Conservation (phyloP, 2,113 vertebrate genomes). For the Amblyornis subalaris region DNA sequence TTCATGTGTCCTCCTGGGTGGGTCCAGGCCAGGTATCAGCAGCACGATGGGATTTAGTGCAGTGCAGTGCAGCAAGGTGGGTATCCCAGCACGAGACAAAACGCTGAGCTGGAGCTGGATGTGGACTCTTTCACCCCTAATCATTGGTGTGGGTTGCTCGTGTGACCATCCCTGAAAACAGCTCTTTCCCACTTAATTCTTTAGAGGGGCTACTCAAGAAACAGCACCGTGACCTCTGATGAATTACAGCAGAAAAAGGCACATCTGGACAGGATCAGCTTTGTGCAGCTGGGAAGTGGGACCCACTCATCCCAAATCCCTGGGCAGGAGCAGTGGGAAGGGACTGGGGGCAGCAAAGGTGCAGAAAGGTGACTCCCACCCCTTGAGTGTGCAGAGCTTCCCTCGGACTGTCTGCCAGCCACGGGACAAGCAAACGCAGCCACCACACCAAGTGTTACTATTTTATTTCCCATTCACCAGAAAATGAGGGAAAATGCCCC, state of each 20-base stretch:
- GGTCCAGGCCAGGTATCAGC: not conserved
- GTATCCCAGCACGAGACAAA: not conserved
- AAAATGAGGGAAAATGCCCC: not conserved
- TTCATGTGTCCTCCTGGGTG: not conserved
- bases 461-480: not conserved
- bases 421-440: not conserved
- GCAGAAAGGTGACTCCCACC: not conserved
- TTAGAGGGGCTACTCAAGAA: conserved; percentile 51
- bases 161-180: conserved; percentile 45
- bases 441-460: not conserved
- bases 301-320: not conserved
- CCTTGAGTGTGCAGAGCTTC: not conserved
- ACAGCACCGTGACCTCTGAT: conserved; percentile 26
- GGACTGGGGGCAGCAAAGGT: not conserved
- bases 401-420: not conserved
- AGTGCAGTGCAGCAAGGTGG: not conserved
- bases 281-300: not conserved
- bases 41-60: not conserved
- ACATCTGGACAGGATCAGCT: conserved; percentile 54
- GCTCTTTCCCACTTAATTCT: conserved; percentile 50
- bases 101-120: not conserved
- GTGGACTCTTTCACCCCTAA: not conserved
- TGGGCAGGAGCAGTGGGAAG: not conserved
- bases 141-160: conserved; percentile 28
- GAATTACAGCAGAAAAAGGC: conserved; percentile 36